Conservation (phyloP, 2,888 invertebrate species). For the Andrena camellia region DNA sequence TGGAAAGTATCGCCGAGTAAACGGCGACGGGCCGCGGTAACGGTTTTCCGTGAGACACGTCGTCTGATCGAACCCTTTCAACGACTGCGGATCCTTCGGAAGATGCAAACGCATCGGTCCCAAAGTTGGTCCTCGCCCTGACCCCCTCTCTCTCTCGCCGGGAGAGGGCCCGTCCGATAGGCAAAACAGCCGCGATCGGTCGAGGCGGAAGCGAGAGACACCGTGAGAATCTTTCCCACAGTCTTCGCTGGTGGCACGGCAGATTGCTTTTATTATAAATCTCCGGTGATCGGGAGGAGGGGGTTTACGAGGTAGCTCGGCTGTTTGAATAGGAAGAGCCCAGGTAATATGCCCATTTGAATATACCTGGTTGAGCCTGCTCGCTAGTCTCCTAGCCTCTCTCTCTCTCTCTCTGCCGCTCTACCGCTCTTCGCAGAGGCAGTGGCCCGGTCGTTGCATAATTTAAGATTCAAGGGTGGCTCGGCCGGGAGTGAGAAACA, state of each 20-base stretch:
- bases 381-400: conserved; percentile 18
- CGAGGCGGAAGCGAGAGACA: conserved; percentile 54
- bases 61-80: conserved; percentile 65
- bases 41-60: conserved; percentile 66
- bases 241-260: conserved; percentile 80
- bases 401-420: conserved; percentile 28
- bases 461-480: conserved; percentile 84
- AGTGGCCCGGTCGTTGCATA: conserved; percentile 81
- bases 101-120: conserved; percentile 44
- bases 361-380: conserved; percentile 79
- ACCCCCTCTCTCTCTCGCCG: conserved; percentile 5
- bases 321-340: conserved; percentile 85
- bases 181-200: conserved; percentile 74
- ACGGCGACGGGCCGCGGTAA: conserved; percentile 26
- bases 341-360: conserved; percentile 84
- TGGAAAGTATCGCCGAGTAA: conserved; percentile 42
- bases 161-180: conserved; percentile 71
- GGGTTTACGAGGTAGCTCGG: conserved; percentile 69
- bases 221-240: conserved; percentile 79
- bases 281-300: conserved; percentile 80
- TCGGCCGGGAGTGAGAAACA: conserved; percentile 36
- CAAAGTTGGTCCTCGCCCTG: conserved; percentile 11
- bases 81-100: conserved; percentile 37
- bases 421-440: conserved; percentile 32
- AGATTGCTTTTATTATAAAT: conserved; percentile 83